Percentiles rank a stretch among this genome's conserved stretches.
Evolutionary conservation across 2,113 vertebrate genomes (phyloP).

Genomic region (Colius striatus): DNA sequence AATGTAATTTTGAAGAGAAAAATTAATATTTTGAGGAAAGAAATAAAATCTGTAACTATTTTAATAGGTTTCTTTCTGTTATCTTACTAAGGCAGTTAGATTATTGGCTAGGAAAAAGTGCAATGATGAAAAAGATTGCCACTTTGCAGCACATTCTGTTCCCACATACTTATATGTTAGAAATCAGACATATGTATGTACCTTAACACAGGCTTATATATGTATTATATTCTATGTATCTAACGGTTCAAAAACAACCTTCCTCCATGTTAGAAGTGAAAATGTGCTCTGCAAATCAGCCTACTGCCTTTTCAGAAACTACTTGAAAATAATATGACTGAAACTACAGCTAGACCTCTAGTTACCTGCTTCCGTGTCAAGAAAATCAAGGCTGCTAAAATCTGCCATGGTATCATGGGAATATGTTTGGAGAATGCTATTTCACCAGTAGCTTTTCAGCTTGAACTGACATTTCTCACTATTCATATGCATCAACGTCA

Average conservation of each 20-base stretch:
- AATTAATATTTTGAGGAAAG: not conserved
- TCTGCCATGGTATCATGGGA: not conserved
- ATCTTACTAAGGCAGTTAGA: not conserved
- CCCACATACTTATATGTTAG: not conserved
- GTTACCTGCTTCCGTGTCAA: not conserved
- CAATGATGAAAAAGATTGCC: not conserved
- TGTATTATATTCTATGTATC: not conserved
- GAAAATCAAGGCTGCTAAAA: constrained; percentile 24
- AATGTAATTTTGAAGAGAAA: not conserved
- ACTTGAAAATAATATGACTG: not conserved
- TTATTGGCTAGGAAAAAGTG: not conserved
- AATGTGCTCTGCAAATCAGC: not conserved
- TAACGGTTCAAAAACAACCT: not conserved
- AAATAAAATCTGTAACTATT: not conserved
- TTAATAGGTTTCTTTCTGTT: not conserved
- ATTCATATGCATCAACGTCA: constrained; percentile 42
- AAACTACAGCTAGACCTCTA: not conserved
- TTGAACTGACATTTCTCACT: constrained; percentile 41
- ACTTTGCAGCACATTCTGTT: not conserved
- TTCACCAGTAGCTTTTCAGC: constrained; percentile 47
- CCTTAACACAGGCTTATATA: not conserved
- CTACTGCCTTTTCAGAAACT: not conserved
- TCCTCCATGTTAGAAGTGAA: not conserved
- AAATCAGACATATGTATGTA: not conserved
- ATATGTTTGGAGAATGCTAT: constrained; percentile 5